phyloP scores from a whole-genome alignment of 2,797 vertebrate genomes.

The Acanthurus leucopareius region DNA sequence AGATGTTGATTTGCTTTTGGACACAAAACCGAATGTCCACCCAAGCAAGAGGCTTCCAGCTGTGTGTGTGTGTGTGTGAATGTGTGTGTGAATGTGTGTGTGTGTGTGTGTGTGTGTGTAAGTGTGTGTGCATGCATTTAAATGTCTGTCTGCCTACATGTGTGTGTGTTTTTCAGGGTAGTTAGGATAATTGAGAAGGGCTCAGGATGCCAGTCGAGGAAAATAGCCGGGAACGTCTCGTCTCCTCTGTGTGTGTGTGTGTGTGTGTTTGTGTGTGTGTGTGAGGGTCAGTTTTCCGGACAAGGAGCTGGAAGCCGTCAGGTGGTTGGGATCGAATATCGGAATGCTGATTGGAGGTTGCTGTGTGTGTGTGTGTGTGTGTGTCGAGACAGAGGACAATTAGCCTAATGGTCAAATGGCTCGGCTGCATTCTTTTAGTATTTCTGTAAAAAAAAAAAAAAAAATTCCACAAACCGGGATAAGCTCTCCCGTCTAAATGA shows the following conservation, averaged over 20 bases:
- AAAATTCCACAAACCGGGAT: conserved; percentile 13
- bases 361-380: conserved; percentile 32
- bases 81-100: neutral
- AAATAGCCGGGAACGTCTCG: conserved; percentile 49
- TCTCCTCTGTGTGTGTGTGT: conserved; percentile 38
- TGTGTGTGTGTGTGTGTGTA: neutral
- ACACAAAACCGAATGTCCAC: conserved; percentile 42
- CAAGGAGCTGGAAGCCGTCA: conserved; percentile 65
- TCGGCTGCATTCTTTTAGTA: conserved; percentile 66
- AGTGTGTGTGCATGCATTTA: neutral
- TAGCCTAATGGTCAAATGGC: conserved; percentile 75
- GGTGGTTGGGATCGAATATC: conserved; percentile 63
- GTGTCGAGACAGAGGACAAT: conserved; percentile 68
- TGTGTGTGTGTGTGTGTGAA: conserved; percentile 3
- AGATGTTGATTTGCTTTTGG: conserved; percentile 56
- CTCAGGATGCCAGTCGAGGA: conserved; percentile 48
- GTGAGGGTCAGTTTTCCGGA: conserved; percentile 45
- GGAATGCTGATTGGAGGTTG: conserved; percentile 56
- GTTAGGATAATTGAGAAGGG: conserved; percentile 61
- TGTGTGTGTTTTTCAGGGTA: conserved; percentile 37
- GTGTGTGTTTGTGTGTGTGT: conserved; percentile 20
- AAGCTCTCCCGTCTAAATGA: conserved; percentile 24
- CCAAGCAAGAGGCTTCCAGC: conserved; percentile 18
- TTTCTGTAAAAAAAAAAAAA: conserved; percentile 55
- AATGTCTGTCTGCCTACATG: neutral